Conservation (phyloP, 2,113 vertebrate genomes). For the Gnathonemus longibarbis region DNA sequence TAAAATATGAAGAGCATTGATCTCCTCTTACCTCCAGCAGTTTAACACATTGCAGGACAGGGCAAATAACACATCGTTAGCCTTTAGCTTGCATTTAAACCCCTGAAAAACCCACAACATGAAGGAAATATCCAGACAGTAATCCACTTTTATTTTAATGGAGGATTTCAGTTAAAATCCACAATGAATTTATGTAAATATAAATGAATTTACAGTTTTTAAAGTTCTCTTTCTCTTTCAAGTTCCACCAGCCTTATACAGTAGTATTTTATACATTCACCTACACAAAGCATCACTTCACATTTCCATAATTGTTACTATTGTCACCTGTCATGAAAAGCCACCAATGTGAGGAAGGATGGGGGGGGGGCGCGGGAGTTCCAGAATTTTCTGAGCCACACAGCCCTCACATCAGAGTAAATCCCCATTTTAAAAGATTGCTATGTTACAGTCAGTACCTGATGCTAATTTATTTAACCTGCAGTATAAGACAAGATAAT, state of each 20-base stretch:
- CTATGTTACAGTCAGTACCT: neutral
- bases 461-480: neutral
- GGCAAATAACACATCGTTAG: slow-evolving; percentile 53
- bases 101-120: slow-evolving; percentile 49
- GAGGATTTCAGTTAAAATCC: neutral
- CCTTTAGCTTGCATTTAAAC: slow-evolving; percentile 52
- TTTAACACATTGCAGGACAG: slow-evolving; percentile 43
- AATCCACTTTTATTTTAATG: slow-evolving; percentile 13
- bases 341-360: slow-evolving; percentile 70
- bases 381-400: neutral
- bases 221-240: neutral
- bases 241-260: neutral
- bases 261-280: neutral
- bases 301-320: neutral
- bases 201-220: neutral
- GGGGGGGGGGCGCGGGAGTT: neutral
- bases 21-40: slow-evolving; percentile 52
- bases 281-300: neutral
- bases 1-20: slow-evolving; percentile 66
- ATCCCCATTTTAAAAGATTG: neutral
- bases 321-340: slow-evolving; percentile 34
- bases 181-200: neutral
- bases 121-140: slow-evolving; percentile 34
- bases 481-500: neutral
- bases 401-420: neutral